These are phyloP conservation scores for Rhegmatorhina hoffmannsi DNA, from an alignment of 2,113 vertebrate species.

Conservation along the genomic window DNA sequence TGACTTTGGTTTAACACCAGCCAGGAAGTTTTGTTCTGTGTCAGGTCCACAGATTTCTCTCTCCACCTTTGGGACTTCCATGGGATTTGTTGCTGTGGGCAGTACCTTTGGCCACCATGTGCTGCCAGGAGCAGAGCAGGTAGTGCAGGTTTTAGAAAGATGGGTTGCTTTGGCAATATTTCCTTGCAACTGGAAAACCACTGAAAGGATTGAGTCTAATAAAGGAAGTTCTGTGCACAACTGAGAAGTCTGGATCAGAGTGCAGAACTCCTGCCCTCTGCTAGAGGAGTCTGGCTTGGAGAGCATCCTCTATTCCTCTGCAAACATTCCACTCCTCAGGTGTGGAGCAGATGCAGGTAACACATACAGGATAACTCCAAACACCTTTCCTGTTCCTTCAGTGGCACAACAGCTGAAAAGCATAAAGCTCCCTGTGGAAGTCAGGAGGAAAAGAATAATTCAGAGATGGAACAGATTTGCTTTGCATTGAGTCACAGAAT, in stretches of 20 bases:
- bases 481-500: not conserved
- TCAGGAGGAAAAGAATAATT: not conserved
- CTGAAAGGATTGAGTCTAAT: not conserved
- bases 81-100: not conserved
- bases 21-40: not conserved
- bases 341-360: not conserved
- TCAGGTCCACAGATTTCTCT: not conserved
- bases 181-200: slow-evolving; percentile 35
- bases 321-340: not conserved
- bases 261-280: not conserved
- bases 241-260: not conserved
- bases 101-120: not conserved
- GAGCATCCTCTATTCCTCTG: not conserved
- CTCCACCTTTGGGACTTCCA: not conserved
- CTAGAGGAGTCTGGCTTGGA: slow-evolving; percentile 9
- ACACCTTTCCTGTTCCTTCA: not conserved
- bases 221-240: not conserved
- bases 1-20: not conserved
- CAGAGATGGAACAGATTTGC: not conserved
- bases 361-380: not conserved
- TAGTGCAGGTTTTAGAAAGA: not conserved
- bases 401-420: not conserved
- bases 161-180: slow-evolving; percentile 29
- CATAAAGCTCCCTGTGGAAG: not conserved
- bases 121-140: not conserved